Conservation (phyloP, 2,797 vertebrate species). For the Pteropus rufus region DNA sequence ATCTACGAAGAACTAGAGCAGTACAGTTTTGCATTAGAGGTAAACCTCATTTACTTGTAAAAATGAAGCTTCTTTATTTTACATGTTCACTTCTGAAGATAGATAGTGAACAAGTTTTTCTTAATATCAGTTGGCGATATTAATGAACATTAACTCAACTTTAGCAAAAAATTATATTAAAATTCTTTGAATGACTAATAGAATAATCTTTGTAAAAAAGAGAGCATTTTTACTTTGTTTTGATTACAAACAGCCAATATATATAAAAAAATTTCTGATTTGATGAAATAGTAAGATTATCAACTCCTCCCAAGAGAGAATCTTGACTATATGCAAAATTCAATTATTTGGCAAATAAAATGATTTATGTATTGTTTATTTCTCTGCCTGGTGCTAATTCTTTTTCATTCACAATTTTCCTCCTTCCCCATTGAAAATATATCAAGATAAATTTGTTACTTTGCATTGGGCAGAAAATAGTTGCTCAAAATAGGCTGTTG, state of each 20-base stretch:
- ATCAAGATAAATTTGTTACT: neutral
- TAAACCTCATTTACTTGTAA: constrained; percentile 56
- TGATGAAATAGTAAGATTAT: neutral
- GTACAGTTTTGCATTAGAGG: constrained; percentile 82
- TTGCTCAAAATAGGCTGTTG: neutral
- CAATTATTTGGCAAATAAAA: constrained; percentile 27
- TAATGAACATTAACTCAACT: neutral
- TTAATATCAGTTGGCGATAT: neutral
- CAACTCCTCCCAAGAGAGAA: neutral
- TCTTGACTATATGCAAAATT: neutral
- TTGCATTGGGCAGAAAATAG: neutral
- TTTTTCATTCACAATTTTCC: neutral
- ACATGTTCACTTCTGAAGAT: neutral
- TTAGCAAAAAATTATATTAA: constrained; percentile 4
- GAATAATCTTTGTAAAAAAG: neutral
- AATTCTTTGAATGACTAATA: neutral
- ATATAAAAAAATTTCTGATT: neutral
- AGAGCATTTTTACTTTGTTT: constrained; percentile 1
- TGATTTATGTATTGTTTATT: neutral
- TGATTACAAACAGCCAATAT: neutral
- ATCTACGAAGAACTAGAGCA: constrained; percentile 81
- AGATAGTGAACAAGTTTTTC: constrained; percentile 25
- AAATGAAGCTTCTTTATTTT: constrained; percentile 12
- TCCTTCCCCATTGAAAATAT: neutral
- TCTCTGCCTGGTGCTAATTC: neutral